Evolutionary conservation across 2,797 vertebrate species (phyloP), one percentile per base, ranked within the genome.

Genomic region (Mastacembelus armatus): DNA sequence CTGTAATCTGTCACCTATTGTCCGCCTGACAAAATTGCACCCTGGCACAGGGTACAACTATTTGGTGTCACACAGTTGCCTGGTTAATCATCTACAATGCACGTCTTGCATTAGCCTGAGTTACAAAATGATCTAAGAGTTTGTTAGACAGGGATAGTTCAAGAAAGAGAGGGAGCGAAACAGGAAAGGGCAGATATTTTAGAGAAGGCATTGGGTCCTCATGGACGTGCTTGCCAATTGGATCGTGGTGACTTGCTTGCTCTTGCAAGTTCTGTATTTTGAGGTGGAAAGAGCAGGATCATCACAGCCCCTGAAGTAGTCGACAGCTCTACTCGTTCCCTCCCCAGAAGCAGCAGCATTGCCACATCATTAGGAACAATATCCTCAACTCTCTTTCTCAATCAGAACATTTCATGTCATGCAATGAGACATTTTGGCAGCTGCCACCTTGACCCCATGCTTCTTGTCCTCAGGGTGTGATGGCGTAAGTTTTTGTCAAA

Each of bases 51-150:
- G 43, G 47, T 51, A 29, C 56, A 72, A 54, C 61, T 77, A 71
- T 82, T 66, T 24, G 29, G 51, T 14, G 47, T 56, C 32, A 66
- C 47, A 52, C 47, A 55, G 36, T 66, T 15, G 0, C 40, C 21
- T 50, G 33, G 81, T 86, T 85, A 85, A 90, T 90, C 66, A 83
- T 91, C 74, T 39, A 85, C 82, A 29, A 40, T 40, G 44, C 56
- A 33, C 40, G 49, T 52, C 48, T 74, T 45, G 33, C 43, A 51
- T 74, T 29, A 69, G 44, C 38, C 51, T 27, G 42, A 47, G 62
- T 69, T 57, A 2, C n/a, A 66, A 12, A 51, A 47, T 15, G 30
- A 58, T 29, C 18, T n/a, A n/a, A 71, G 30, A 60, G 64, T 14
- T 48, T 71, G 35, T 47, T 51, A 60, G 51, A 32, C 19, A 18